Base-by-base conservation (phyloP, 2,888 invertebrate genomes). In the Rhingia rostrata region DNA sequence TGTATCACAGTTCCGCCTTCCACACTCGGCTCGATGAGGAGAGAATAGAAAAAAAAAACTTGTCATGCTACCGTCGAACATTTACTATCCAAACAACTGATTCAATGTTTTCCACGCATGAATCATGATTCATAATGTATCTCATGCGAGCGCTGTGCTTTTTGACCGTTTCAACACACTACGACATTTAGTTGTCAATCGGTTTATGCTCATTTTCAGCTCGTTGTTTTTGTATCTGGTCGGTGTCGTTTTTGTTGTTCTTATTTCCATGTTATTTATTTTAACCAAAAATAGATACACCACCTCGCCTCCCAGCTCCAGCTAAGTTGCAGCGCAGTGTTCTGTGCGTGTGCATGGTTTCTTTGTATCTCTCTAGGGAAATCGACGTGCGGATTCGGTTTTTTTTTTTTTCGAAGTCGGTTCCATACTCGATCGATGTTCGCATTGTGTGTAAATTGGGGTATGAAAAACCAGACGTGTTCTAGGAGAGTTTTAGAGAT, bases 1-100 rank as follows among this genome's bases (percentile, higher is more conserved):
- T 74, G 73, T 83, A 69, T 74, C 78, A 35, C 63, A 73, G 83
- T 83, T 83, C 73, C 83, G 83, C 83, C 83, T 79, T 83, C 73
- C 49, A 73, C 3, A 30, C 43, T 41, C 43, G 39, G 14, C 22
- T 54, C 53, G 41, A 47, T 51, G 64, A 33, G 10, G 39, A 32
- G 35, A 45, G 35, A 14, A 51, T 14, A 56, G 14, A 37, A 63
- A 51, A 39, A 47, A 61, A 70, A 61, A 79, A 79, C 61, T 53
- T 73, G 73, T 69, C 67, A 78, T 53, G 82, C 82, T 78, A 78
- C 82, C 58, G 73, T 32, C 14, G 43, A 30, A 39, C 41, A 30
- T 35, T 53, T 60, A 12, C 61, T 39, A 67, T 61, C 75, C 22
- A 35, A 47, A 67, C 56, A 43, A 41, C 66, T 61, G 14, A 49